A percentile compares a stretch with the other conserved stretches of the same genome.
Evolutionary conservation across 1,140 invertebrate species (phyloP).

Genomic region (Hylyphantes graminicola): DNA sequence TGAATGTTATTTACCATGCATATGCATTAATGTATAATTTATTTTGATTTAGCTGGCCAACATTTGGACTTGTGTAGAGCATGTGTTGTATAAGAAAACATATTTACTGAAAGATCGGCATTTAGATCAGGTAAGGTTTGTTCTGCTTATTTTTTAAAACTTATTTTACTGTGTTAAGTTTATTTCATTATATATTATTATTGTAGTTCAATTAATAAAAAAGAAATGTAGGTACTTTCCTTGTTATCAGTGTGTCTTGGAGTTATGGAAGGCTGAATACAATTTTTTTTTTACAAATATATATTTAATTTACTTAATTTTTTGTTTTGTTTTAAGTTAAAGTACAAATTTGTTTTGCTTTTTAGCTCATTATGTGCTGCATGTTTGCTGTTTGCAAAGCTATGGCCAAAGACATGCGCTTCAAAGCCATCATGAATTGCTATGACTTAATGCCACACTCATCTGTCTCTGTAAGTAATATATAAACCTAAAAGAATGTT

Average conservation of each 20-base stretch:
- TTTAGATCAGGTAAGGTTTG: conserved; percentile 35
- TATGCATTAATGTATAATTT: conserved; percentile 19
- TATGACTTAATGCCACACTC: conserved; percentile 27
- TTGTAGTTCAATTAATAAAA: too few relatives aligned
- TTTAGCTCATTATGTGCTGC: conserved; percentile 52
- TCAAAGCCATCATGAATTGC: conserved; percentile 39
- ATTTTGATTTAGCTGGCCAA: conserved; percentile 15
- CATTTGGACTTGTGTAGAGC: conserved; percentile 48
- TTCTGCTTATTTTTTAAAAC: neutral
- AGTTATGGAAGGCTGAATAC: neutral
- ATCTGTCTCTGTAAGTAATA: conserved; percentile 37
- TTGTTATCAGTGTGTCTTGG: too few relatives aligned
- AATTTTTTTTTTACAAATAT: too few relatives aligned
- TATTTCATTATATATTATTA: too few relatives aligned
- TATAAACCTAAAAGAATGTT: too few relatives aligned
- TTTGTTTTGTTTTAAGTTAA: conserved; percentile 4
- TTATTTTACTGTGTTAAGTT: too few relatives aligned
- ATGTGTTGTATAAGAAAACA: conserved; percentile 43
- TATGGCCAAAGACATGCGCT: conserved; percentile 20
- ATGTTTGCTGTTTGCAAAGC: conserved; percentile 54
- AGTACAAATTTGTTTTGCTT: neutral
- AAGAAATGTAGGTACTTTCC: too few relatives aligned
- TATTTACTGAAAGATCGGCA: conserved; percentile 32
- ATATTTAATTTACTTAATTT: neutral
- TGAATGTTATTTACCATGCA: neutral